Conservation (phyloP, 2,888 invertebrate genomes). For the Prosapia bicincta region DNA sequence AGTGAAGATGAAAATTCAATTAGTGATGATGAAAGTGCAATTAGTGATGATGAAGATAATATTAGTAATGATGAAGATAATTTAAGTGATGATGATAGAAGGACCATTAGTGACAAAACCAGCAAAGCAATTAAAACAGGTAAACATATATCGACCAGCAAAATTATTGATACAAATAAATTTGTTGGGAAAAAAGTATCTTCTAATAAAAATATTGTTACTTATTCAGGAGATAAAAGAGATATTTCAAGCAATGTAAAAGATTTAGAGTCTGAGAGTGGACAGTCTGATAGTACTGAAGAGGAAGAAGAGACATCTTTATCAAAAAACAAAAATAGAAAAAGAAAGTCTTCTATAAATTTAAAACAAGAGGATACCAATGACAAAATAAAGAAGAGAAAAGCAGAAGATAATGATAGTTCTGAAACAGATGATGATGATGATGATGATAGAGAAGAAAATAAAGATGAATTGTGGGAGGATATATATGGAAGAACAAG, state of each 20-base stretch:
- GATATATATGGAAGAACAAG: slow-evolving; percentile 91
- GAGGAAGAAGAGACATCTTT: neutral
- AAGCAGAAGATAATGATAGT: neutral
- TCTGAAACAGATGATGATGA: too few species aligned
- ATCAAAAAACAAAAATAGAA: slow-evolving; percentile 28
- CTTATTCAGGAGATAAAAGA: neutral
- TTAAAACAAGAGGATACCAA: slow-evolving; percentile 13
- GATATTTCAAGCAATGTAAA: neutral
- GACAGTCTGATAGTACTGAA: neutral
- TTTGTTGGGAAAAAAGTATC: neutral
- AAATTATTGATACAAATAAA: too few species aligned
- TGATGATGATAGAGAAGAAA: slow-evolving; percentile 8
- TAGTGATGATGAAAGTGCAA: slow-evolving; percentile 37
- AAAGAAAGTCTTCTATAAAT: slow-evolving; percentile 11
- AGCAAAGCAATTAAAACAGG: too few species aligned
- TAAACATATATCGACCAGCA: too few species aligned
- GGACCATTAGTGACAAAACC: too few species aligned
- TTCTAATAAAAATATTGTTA: neutral
- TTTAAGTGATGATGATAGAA: slow-evolving; percentile 18
- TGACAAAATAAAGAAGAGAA: neutral
- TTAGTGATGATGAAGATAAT: slow-evolving; percentile 37
- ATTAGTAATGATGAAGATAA: slow-evolving; percentile 38
- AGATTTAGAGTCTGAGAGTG: slow-evolving; percentile 6
- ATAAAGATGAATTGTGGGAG: slow-evolving; percentile 57
- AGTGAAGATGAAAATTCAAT: too few species aligned